Evolutionary conservation across 2,888 invertebrate genomes (phyloP).

Genomic region (Hydropsyche betteni): DNA sequence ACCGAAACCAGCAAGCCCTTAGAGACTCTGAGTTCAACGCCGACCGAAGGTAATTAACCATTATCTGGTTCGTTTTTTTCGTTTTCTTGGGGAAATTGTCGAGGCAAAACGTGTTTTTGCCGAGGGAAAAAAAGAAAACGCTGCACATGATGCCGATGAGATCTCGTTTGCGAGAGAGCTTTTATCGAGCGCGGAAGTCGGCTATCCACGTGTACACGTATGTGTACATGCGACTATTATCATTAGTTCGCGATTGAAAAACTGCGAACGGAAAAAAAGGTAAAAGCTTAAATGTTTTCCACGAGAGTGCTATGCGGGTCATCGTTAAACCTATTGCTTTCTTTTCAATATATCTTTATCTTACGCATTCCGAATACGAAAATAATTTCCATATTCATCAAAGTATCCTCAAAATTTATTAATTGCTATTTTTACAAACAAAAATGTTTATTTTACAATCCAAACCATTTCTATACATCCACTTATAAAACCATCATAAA

Average conservation of each 20-base stretch:
- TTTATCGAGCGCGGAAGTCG: slow-evolving; percentile 33
- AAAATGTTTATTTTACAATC: no score
- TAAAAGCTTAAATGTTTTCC: slow-evolving; percentile 16
- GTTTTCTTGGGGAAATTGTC: slow-evolving; percentile 9
- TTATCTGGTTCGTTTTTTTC: slow-evolving; percentile 15
- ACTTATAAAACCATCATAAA: no score
- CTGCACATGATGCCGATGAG: slow-evolving; percentile 23
- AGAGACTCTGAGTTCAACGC: background rate
- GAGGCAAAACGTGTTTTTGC: slow-evolving; percentile 29
- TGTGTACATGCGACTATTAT: slow-evolving; percentile 8
- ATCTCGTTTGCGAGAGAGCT: slow-evolving; percentile 24
- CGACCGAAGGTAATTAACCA: slow-evolving; percentile 8
- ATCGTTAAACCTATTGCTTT: background rate
- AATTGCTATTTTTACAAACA: no score
- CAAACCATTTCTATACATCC: no score
- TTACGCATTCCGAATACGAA: no score
- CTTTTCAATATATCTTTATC: no score
- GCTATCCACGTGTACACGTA: slow-evolving; percentile 15
- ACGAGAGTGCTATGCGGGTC: slow-evolving; percentile 3
- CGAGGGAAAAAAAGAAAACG: slow-evolving; percentile 13
- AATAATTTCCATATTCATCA: no score
- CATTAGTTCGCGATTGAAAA: slow-evolving; percentile 8
- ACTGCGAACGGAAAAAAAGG: slow-evolving; percentile 18
- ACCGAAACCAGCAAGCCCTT: background rate
- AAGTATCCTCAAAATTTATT: no score